Evolutionary conservation across 2,797 vertebrate species (phyloP).

Genomic region (Tapirus indicus): DNA sequence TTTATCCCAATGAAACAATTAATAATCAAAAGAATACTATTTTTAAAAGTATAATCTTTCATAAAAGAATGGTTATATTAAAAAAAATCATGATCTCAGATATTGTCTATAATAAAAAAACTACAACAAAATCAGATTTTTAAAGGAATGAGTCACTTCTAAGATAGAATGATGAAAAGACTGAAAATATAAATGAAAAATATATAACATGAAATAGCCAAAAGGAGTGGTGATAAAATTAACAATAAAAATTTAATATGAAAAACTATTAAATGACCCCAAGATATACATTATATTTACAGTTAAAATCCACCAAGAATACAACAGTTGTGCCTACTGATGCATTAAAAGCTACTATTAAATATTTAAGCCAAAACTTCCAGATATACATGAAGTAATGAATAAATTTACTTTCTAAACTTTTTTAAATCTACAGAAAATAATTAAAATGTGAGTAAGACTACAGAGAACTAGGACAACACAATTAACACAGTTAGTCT

Average conservation of each 20-base stretch:
- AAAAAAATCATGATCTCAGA: not conserved
- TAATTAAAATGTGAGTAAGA: not conserved
- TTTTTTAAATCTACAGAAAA: not conserved
- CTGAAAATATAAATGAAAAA: not conserved
- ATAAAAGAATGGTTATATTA: not conserved
- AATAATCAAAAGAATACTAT: not conserved
- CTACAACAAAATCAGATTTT: not conserved
- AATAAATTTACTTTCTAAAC: not conserved
- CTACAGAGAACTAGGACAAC: not conserved
- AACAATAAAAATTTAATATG: not conserved
- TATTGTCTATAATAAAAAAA: not conserved
- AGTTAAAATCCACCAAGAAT: not conserved
- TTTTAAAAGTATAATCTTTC: not conserved
- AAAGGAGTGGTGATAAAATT: not conserved
- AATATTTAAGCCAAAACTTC: not conserved
- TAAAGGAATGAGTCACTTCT: not conserved
- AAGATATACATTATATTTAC: not conserved
- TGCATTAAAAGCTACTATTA: not conserved
- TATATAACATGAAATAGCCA: not conserved
- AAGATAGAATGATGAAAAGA: not conserved
- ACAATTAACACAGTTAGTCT: not conserved
- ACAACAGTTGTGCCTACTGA: not conserved
- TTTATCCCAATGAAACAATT: not conserved
- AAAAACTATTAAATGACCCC: not conserved
- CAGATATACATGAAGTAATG: not conserved